A percentile compares a stretch with the other conserved stretches of the same genome.
Conservation (phyloP, 1,140 invertebrate species). For the Parasteatoda tepidariorum region DNA sequence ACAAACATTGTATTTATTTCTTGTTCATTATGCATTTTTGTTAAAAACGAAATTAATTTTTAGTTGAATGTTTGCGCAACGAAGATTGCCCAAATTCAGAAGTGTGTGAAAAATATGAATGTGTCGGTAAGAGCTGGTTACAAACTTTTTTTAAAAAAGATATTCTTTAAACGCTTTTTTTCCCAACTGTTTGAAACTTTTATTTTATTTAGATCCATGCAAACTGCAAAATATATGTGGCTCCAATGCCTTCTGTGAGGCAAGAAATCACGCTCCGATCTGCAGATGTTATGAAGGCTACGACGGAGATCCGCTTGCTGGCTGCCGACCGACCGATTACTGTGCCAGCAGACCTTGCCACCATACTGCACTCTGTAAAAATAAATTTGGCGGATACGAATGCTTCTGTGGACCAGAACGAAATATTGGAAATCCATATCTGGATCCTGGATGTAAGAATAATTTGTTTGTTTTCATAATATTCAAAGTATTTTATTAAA, state of each 20-base stretch:
- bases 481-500: too few relatives aligned
- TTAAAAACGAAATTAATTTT: too few relatives aligned
- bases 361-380: slow-evolving; percentile 82
- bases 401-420: slow-evolving; percentile 79
- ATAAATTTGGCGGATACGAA: slow-evolving; percentile 82
- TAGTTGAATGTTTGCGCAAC: slow-evolving; percentile 63
- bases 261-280: slow-evolving; percentile 65
- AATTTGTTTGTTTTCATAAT: too few relatives aligned
- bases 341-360: slow-evolving; percentile 83
- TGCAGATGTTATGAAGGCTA: slow-evolving; percentile 89
- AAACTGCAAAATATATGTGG: slow-evolving; percentile 56
- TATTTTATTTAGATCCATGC: slow-evolving; percentile 60
- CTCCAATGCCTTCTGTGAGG: slow-evolving; percentile 50
- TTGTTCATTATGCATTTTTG: too few relatives aligned
- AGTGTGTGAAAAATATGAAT: slow-evolving; percentile 64
- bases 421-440: slow-evolving; percentile 89
- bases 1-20: too few relatives aligned
- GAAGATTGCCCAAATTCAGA: slow-evolving; percentile 62
- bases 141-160: neutral
- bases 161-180: neutral
- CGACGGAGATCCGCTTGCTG: slow-evolving; percentile 79
- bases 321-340: slow-evolving; percentile 82
- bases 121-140: slow-evolving; percentile 52
- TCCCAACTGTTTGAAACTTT: neutral
- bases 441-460: slow-evolving; percentile 78